Evolutionary conservation across 1,140 invertebrate species (phyloP).

Genomic region (Heliconius melpomene): DNA sequence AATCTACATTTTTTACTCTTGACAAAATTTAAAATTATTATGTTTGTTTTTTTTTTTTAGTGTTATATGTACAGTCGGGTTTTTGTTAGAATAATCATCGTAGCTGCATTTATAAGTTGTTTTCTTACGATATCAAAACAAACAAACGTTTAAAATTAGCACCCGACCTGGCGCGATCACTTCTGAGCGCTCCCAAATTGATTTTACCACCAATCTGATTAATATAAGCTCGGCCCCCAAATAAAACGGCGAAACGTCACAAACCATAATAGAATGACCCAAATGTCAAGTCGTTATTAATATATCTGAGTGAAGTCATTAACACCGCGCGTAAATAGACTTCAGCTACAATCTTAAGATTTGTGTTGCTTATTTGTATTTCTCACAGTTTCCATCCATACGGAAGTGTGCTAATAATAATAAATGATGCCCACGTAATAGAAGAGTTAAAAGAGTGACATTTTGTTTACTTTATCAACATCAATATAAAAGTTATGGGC

Average conservation of each 20-base stretch:
- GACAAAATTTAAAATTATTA: too few species aligned
- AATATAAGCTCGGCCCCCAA: constrained; percentile 18
- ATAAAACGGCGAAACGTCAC: constrained; percentile 41
- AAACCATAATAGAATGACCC: constrained; percentile 56
- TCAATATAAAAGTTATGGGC: not conserved
- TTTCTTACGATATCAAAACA: not conserved
- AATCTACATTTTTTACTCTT: too few species aligned
- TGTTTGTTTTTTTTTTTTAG: too few species aligned
- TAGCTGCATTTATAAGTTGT: not conserved
- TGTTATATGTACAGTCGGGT: too few species aligned
- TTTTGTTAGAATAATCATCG: not conserved
- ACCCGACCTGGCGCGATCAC: constrained; percentile 1
- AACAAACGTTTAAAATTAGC: constrained; percentile 11
- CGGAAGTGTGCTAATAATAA: constrained; percentile 49
- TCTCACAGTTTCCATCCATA: constrained; percentile 40
- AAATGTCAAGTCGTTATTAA: constrained; percentile 60
- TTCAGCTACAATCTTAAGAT: constrained; percentile 43
- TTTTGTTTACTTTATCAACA: constrained; percentile 10
- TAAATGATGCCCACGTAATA: constrained; percentile 3
- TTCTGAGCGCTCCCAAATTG: constrained; percentile 8
- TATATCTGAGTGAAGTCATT: constrained; percentile 62
- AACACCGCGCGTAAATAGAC: constrained; percentile 61
- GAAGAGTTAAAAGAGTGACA: not conserved
- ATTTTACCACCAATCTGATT: constrained; percentile 14
- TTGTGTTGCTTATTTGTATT: constrained; percentile 48